Percentiles rank a stretch among this genome's conserved stretches.
Conservation (phyloP, 2,113 vertebrate species). For the Sphyrna mokarran region DNA sequence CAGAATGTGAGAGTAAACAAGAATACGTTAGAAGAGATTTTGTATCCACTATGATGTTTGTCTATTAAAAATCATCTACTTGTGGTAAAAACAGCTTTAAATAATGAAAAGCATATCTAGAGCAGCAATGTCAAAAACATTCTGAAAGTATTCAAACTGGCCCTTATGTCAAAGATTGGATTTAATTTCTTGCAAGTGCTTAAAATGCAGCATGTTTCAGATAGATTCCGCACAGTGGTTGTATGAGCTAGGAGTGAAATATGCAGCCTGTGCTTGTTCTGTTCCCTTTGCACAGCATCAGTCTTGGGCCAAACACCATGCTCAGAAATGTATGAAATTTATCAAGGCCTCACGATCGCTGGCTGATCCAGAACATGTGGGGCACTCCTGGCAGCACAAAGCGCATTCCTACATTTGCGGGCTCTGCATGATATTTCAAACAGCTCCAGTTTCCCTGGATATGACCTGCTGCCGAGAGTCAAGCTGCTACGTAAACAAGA, state of each 20-base stretch:
- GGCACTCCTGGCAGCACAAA: constrained; percentile 43
- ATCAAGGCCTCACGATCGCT: constrained; percentile 40
- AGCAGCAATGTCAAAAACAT: neutral
- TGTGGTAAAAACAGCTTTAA: constrained; percentile 11
- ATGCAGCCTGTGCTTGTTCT: constrained; percentile 26
- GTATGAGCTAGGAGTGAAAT: constrained; percentile 44
- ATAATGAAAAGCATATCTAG: neutral
- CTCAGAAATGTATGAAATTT: constrained; percentile 40
- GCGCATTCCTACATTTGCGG: constrained; percentile 50
- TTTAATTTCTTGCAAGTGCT: constrained; percentile 20
- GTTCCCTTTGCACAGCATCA: constrained; percentile 36
- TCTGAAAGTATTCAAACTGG: neutral
- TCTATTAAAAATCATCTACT: neutral
- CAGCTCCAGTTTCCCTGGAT: constrained; percentile 46
- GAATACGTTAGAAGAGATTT: neutral
- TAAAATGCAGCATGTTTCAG: constrained; percentile 55
- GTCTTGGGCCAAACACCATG: constrained; percentile 38
- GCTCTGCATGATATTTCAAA: constrained; percentile 47
- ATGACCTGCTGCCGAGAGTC: constrained; percentile 51
- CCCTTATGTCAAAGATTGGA: neutral
- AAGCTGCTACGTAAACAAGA: constrained; percentile 47
- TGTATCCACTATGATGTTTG: neutral
- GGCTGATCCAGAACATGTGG: constrained; percentile 41
- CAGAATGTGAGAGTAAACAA: neutral
- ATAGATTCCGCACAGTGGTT: constrained; percentile 58